Base-by-base conservation (phyloP, 2,888 invertebrate genomes). In the Andrena trimmerana region DNA sequence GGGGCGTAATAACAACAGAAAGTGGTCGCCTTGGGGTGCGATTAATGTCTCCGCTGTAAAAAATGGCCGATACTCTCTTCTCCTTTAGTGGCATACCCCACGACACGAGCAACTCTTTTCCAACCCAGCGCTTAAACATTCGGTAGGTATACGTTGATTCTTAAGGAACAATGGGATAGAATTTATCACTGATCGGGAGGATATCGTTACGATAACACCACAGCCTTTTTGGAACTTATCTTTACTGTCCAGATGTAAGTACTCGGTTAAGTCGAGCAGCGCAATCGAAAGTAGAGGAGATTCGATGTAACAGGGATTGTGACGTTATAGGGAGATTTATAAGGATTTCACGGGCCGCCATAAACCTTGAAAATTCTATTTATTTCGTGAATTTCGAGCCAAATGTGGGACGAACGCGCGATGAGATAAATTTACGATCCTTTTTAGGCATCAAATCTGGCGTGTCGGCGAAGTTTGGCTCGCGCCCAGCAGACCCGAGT, bases 361-460 rank as follows among this genome's bases (percentile, higher is more conserved):
- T 82, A 82, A 87, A 82, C 80, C 86, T 86, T 84, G 89, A 84
- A 80, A 86, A 88, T 88, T 89, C 85, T 89, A 88, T 87, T 88
- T 89, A 89, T 89, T 89, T 82, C 74, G 67, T 52, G 69, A 80
- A 78, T 79, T 78, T 81, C 62, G 68, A 60, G 70, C 63, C 81
- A 82, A 84, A 88, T 88, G 85, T 87, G 79, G 88, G 88, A 71
- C 85, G 80, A 75, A 87, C 83, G 83, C 74, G 72, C 84, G 80
- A 85, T 76, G 88, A 87, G 84, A 90, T 87, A 89, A 90, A 90
- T 90, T 90, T 90, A 90, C 86, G 89, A 84, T 89, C 90, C 90
- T 90, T 90, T 89, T 90, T 89, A 89, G 89, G 89, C 90, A 90
- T 88, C 88, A 88, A 88, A 89, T 90, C 90, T 88, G 89, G 85